These are phyloP conservation scores for Hydrochoerus hydrochaeris DNA, from an alignment of 2,113 vertebrate genomes.

Conservation along the genomic window DNA sequence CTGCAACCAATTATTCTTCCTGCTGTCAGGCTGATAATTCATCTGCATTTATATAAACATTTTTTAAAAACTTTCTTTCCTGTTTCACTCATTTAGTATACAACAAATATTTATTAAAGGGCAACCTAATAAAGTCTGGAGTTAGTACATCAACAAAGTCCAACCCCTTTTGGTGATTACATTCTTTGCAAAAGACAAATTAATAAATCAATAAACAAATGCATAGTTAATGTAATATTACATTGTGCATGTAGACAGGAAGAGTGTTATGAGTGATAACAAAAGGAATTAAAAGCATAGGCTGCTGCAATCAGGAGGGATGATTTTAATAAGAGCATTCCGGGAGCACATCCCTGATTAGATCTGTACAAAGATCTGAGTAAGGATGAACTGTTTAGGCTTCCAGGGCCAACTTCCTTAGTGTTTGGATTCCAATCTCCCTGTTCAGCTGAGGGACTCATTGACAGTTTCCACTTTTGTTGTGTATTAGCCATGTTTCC, in stretches of 20 bases:
- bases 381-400: neutral
- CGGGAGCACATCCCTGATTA: neutral
- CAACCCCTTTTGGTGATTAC: neutral
- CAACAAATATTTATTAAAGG: neutral
- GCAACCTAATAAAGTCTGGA: neutral
- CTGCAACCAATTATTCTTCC: neutral
- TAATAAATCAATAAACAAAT: neutral
- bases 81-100: neutral
- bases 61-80: neutral
- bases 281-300: neutral
- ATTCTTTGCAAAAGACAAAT: slow-evolving; percentile 28
- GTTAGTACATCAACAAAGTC: neutral
- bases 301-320: neutral
- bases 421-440: neutral
- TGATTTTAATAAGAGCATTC: neutral
- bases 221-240: neutral
- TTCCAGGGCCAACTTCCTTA: neutral
- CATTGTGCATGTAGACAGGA: neutral
- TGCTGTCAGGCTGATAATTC: neutral
- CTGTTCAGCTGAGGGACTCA: neutral
- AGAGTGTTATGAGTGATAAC: neutral
- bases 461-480: neutral
- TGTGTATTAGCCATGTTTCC: neutral
- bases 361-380: neutral
- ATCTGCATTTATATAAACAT: neutral